Conservation (phyloP, 2,888 invertebrate species). For the Ptychoptera albimana region DNA sequence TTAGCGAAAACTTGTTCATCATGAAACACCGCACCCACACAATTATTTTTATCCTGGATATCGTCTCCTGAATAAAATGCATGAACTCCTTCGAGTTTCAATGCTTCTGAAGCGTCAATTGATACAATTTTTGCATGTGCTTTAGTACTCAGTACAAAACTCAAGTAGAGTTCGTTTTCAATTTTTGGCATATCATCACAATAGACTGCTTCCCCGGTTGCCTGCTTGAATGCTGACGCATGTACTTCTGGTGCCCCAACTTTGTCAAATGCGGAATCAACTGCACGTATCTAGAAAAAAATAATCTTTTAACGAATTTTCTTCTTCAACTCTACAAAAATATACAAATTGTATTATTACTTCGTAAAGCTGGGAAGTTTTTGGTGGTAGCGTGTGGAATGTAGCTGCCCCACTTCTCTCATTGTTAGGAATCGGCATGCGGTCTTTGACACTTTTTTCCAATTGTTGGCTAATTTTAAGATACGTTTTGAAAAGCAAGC, state of each 20-base stretch:
- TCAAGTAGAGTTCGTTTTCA: conserved; percentile 64
- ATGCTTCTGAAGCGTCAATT: conserved; percentile 58
- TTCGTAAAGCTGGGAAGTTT: conserved; percentile 31
- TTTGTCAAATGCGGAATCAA: conserved; percentile 47
- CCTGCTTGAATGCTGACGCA: conserved; percentile 70
- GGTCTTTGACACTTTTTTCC: conserved; percentile 14
- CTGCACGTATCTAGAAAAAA: conserved; percentile 35
- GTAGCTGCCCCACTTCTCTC: conserved; percentile 27
- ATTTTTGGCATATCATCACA: conserved; percentile 72
- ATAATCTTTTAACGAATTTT: conserved; percentile 14
- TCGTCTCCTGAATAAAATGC: conserved; percentile 67
- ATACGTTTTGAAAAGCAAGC: conserved; percentile 57
- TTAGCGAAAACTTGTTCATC: conserved; percentile 78
- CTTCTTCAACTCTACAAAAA: background rate
- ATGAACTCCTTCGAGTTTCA: conserved; percentile 62
- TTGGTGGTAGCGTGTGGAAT: conserved; percentile 22
- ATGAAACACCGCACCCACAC: conserved; percentile 52
- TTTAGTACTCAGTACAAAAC: conserved; percentile 62
- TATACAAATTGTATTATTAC: conserved; percentile 14
- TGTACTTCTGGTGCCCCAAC: conserved; percentile 73
- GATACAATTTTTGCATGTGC: conserved; percentile 66
- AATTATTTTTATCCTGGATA: conserved; percentile 47
- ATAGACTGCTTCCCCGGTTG: conserved; percentile 82
- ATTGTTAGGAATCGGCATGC: conserved; percentile 18
- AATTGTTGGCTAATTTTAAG: conserved; percentile 39